Conservation (phyloP, 2,797 vertebrate genomes). For the Myiotriccus ornatus region DNA sequence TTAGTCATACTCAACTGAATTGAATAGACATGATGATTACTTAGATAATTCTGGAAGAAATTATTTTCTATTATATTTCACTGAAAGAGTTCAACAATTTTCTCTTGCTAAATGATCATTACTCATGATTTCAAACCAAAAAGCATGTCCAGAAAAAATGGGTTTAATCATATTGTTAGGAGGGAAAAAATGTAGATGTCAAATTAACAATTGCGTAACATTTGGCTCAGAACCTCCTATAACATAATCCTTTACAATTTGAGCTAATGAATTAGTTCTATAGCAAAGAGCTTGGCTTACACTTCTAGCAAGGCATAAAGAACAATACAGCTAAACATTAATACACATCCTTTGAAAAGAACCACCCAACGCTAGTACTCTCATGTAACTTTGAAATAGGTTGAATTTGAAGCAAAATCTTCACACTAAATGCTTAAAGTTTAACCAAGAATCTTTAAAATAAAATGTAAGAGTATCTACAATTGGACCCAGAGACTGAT, state of each 20-base stretch:
- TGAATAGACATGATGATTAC: background rate
- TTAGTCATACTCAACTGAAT: background rate
- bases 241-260: background rate
- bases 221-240: background rate
- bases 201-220: background rate
- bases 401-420: background rate
- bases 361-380: accelerated
- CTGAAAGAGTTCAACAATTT: background rate
- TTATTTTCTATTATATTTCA: background rate
- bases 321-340: background rate
- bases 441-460: background rate
- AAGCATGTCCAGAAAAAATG: background rate
- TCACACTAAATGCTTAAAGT: background rate
- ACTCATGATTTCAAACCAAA: background rate
- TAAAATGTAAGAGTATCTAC: background rate
- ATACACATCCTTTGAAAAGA: background rate
- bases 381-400: background rate
- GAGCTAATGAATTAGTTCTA: background rate
- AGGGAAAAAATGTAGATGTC: background rate
- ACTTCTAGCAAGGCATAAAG: background rate
- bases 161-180: background rate
- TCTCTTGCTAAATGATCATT: background rate
- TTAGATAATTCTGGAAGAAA: background rate
- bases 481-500: accelerated
- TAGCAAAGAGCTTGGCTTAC: background rate